phyloP scores from a whole-genome alignment of 2,113 vertebrate species.

The rabbit (Oryctolagus cuniculus) region mOryCun1.1 NC_091440.1:47606501-47607000 shows the following conservation, averaged over 20 bases:
- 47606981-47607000: not conserved
- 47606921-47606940: not conserved
- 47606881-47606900: not conserved
- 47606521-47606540: not conserved
- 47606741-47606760: not conserved
- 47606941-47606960: not conserved
- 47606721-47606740: not conserved
- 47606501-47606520: not conserved
- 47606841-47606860: not conserved
- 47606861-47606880: not conserved
- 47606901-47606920: not conserved
- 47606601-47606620: not conserved
- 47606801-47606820: not conserved
- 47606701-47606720: not conserved
- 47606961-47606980: not conserved
- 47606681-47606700: not conserved
- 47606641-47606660: not conserved
- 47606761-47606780: not conserved
- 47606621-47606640: not conserved
- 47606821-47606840: not conserved
- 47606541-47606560: not conserved
- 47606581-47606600: not conserved
- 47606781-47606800: not conserved
- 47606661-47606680: not conserved
- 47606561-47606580: not conserved